Evolutionary conservation across 2,797 vertebrate genomes (phyloP).

Genomic region (Phoxinus dragarum): DNA sequence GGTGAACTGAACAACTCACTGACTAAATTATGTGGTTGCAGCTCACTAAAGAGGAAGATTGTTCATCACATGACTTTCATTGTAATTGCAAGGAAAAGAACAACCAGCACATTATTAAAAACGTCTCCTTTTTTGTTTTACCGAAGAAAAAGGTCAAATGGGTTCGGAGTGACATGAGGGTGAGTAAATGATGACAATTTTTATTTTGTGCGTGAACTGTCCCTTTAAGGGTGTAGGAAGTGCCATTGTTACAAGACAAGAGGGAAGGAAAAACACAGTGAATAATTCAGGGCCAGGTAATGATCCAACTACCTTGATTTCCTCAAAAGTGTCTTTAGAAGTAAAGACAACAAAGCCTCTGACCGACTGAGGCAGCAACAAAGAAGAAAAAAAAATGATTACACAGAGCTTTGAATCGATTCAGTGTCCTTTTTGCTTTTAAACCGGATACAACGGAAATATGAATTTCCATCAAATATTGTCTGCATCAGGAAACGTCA

Average conservation of each 20-base stretch:
- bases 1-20: background rate
- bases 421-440: background rate
- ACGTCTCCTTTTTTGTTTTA: background rate
- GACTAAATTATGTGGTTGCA: background rate
- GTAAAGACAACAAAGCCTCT: slow-evolving; percentile 51
- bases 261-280: background rate
- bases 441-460: slow-evolving; percentile 16
- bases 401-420: slow-evolving; percentile 3
- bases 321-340: slow-evolving; percentile 56
- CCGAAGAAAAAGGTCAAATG: background rate
- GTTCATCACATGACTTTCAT: background rate
- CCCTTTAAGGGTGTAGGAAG: background rate
- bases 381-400: slow-evolving; percentile 26
- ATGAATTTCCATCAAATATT: slow-evolving; percentile 11
- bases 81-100: background rate
- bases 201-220: background rate
- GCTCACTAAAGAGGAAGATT: background rate
- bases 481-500: slow-evolving; percentile 16
- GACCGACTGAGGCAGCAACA: slow-evolving; percentile 41
- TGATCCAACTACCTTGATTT: slow-evolving; percentile 53
- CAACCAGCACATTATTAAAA: background rate
- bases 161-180: background rate
- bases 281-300: slow-evolving; percentile 12
- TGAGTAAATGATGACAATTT: background rate
- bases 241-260: background rate